These are phyloP conservation scores for Diorhabda elongata DNA, from an alignment of 1,140 invertebrate genomes.

Conservation along the genomic window DNA sequence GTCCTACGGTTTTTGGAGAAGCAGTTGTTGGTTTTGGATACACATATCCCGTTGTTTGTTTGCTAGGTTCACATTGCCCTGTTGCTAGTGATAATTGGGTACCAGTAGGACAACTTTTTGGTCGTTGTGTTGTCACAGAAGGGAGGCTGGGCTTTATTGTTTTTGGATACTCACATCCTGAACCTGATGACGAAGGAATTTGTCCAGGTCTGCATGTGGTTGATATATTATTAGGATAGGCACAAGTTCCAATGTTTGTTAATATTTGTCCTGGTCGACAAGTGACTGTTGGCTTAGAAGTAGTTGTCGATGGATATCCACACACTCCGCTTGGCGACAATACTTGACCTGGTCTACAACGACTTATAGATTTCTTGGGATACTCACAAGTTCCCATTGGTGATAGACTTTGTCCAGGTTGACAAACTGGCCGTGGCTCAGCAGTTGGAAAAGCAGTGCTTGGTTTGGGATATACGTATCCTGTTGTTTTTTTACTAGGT, in stretches of 20 bases:
- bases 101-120: no score
- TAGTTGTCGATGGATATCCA: not conserved
- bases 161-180: conserved; percentile 8
- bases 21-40: not conserved
- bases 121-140: no score
- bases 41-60: not conserved
- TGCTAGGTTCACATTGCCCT: no score
- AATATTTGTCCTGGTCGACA: conserved; percentile 7
- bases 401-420: not conserved
- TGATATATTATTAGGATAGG: not conserved
- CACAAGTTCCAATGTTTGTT: conserved; percentile 7
- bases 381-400: not conserved
- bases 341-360: not conserved
- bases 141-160: not conserved
- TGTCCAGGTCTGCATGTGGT: conserved; percentile 6
- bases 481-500: not conserved
- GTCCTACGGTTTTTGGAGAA: not conserved
- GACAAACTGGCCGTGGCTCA: not conserved
- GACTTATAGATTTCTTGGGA: not conserved
- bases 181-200: conserved; percentile 9
- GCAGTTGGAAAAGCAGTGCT: not conserved
- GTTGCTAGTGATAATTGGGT: no score
- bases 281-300: not conserved
- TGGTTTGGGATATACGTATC: conserved; percentile 8
- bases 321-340: conserved; percentile 5